A percentile compares a stretch with the other conserved stretches of the same genome.
These are phyloP conservation scores for Lagorchestes hirsutus DNA, from an alignment of 2,797 vertebrate species.

Conservation along the genomic window DNA sequence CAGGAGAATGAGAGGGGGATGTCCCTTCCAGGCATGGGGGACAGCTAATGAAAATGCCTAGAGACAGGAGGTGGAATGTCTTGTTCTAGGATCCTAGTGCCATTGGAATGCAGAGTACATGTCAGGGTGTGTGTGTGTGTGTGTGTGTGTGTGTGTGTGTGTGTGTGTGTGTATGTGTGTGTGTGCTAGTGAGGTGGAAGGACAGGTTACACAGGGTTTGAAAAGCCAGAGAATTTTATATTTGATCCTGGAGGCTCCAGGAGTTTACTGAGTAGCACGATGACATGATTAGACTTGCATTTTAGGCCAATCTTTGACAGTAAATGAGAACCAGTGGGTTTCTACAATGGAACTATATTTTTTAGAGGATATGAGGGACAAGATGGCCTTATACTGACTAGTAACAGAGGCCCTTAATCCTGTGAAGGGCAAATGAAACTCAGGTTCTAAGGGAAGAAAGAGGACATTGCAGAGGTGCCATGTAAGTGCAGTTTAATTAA, in stretches of 20 bases:
- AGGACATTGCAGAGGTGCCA: background rate
- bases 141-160: too few relatives aligned
- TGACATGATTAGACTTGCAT: background rate
- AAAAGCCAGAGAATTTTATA: background rate
- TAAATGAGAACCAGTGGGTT: background rate
- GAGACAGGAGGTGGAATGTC: background rate
- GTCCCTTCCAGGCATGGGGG: background rate
- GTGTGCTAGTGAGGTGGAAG: background rate
- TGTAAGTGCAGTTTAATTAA: background rate
- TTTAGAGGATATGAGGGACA: background rate
- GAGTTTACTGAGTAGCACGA: background rate
- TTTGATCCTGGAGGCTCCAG: background rate
- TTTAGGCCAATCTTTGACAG: background rate
- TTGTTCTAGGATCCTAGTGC: background rate
- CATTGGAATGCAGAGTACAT: background rate
- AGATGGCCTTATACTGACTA: background rate
- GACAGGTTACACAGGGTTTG: background rate
- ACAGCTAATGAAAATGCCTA: too few relatives aligned
- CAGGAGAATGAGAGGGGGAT: background rate
- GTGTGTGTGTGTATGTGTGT: too few relatives aligned
- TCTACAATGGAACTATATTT: background rate
- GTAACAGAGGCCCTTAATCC: background rate
- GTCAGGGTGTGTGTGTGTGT: too few relatives aligned
- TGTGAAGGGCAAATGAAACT: background rate
- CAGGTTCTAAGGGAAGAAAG: background rate